phyloP scores from a whole-genome alignment of 2,888 invertebrate genomes.

The Acanthopleura granulata region DNA sequence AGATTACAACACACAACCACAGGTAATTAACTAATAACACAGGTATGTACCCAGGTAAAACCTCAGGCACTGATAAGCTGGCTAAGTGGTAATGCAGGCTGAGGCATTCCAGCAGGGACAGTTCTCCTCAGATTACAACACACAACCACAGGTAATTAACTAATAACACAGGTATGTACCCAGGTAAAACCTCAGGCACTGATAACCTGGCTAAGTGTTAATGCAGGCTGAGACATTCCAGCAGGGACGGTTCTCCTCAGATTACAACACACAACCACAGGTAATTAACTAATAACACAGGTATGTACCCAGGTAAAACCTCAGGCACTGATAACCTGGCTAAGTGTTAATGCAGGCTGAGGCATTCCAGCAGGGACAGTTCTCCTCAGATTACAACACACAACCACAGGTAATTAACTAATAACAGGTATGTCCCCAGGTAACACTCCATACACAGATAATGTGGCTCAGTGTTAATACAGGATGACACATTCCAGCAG shows the following conservation, averaged over 20 bases:
- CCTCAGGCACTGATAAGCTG: too few relatives aligned
- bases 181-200: constrained; percentile 47
- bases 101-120: too few relatives aligned
- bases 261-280: constrained; percentile 28
- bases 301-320: constrained; percentile 27
- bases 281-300: too few relatives aligned
- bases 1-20: constrained; percentile 33
- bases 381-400: constrained; percentile 34
- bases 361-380: constrained; percentile 37
- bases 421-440: too few relatives aligned
- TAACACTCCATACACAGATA: too few relatives aligned
- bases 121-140: constrained; percentile 25
- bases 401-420: too few relatives aligned
- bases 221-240: constrained; percentile 37
- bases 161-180: constrained; percentile 35
- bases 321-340: constrained; percentile 52
- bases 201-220: constrained; percentile 53
- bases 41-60: too few relatives aligned
- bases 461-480: too few relatives aligned
- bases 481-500: too few relatives aligned
- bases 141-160: too few relatives aligned
- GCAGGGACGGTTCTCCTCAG: constrained; percentile 36
- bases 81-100: too few relatives aligned
- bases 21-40: too few relatives aligned
- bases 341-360: constrained; percentile 47